These are phyloP conservation scores for Sceloporus tristichus DNA, from an alignment of 2,113 vertebrate genomes.

Conservation along the genomic window DNA sequence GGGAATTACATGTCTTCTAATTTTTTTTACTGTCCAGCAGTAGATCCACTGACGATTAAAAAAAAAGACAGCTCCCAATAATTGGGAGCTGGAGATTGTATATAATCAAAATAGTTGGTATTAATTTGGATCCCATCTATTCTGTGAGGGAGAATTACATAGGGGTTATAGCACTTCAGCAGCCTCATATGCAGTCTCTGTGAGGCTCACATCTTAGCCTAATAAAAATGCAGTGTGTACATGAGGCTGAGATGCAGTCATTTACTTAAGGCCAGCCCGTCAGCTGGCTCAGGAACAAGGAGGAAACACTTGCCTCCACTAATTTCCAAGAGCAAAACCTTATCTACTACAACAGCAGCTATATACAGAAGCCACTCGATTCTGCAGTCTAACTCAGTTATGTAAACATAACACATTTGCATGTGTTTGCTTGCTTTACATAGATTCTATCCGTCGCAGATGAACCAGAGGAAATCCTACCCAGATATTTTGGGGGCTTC, in stretches of 20 bases:
- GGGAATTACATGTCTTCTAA: neutral
- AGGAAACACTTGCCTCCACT: neutral
- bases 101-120: neutral
- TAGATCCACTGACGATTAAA: neutral
- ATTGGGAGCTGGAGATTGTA: no score
- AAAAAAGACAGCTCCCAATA: neutral
- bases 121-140: neutral
- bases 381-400: neutral
- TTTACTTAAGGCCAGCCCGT: neutral
- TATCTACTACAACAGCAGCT: neutral
- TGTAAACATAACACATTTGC: slow-evolving; percentile 21
- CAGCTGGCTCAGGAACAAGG: neutral
- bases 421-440: neutral
- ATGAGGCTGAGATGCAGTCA: neutral
- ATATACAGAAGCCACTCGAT: no score
- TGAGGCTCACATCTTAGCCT: neutral
- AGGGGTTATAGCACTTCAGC: neutral
- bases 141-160: neutral
- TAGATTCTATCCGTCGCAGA: neutral
- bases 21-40: neutral
- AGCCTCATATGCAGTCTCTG: neutral
- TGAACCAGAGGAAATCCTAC: neutral
- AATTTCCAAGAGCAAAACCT: neutral
- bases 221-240: neutral
- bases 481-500: neutral